phyloP scores from a whole-genome alignment of 1,140 invertebrate genomes.

The Drosophila nigromelanica region DNA sequence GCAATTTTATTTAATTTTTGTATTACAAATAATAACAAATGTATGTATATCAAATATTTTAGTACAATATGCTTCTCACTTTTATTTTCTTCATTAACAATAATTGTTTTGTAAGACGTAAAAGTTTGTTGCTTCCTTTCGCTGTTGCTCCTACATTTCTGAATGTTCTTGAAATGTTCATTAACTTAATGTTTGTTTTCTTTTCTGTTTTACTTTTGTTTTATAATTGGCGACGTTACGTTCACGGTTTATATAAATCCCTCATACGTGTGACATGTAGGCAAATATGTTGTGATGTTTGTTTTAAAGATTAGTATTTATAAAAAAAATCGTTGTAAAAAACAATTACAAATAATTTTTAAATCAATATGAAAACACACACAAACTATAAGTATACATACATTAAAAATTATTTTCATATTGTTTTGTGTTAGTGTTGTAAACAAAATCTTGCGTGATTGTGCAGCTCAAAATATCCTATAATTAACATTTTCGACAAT shows the following conservation, averaged over 20 bases:
- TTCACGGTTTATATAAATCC: constrained; percentile 68
- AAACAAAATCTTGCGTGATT: background rate
- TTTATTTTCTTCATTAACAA: constrained; percentile 74
- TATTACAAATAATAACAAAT: constrained; percentile 83
- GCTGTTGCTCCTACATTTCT: constrained; percentile 34
- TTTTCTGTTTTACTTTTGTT: constrained; percentile 48
- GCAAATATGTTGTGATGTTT: constrained; percentile 63
- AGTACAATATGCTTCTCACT: constrained; percentile 79
- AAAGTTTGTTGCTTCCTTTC: constrained; percentile 60
- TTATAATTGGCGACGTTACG: constrained; percentile 79
- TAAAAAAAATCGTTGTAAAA: constrained; percentile 30
- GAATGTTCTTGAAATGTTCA: constrained; percentile 39
- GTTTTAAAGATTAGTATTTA: constrained; percentile 47
- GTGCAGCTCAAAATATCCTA: constrained; percentile 21
- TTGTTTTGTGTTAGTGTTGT: constrained; percentile 30
- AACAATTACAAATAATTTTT: constrained; percentile 53
- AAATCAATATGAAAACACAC: constrained; percentile 63
- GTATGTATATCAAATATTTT: constrained; percentile 82
- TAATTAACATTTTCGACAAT: background rate
- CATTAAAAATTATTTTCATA: constrained; percentile 34
- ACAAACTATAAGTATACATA: constrained; percentile 70
- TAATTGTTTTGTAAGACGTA: constrained; percentile 77
- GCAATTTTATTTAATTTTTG: constrained; percentile 82
- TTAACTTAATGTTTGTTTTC: constrained; percentile 37
- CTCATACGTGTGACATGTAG: constrained; percentile 37